Percentiles rank a stretch among this genome's conserved stretches.
phyloP scores from a whole-genome alignment of 2,888 invertebrate species.

The Cremastinae sp. region DNA sequence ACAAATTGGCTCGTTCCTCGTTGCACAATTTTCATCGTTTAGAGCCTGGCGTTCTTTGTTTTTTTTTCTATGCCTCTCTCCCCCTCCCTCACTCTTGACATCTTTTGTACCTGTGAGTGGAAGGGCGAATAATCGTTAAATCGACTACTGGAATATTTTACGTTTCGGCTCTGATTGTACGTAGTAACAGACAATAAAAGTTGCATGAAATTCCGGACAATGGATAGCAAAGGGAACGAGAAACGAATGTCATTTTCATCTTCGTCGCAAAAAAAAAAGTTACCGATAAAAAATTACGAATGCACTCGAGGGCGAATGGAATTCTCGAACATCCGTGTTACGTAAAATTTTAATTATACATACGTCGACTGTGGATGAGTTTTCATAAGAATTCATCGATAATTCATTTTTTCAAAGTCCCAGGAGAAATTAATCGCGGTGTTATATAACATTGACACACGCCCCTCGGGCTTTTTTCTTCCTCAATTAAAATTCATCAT shows the following conservation, averaged over 20 bases:
- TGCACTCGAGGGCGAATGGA: too few species aligned
- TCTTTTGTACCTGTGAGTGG: not conserved
- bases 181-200: too few species aligned
- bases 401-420: conserved; percentile 48
- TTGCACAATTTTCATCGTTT: conserved; percentile 39
- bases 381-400: conserved; percentile 48
- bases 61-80: not conserved
- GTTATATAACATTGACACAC: conserved; percentile 25
- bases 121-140: conserved; percentile 9
- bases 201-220: too few species aligned
- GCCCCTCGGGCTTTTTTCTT: conserved; percentile 17
- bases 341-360: conserved; percentile 2
- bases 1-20: conserved; percentile 46
- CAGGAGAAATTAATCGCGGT: conserved; percentile 54
- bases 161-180: not conserved
- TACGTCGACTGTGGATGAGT: conserved; percentile 6
- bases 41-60: not conserved
- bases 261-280: too few species aligned
- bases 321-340: not conserved
- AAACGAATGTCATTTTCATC: too few species aligned
- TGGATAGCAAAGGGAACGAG: too few species aligned
- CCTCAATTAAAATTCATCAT: conserved; percentile 44
- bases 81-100: too few species aligned
- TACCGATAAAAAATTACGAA: too few species aligned
- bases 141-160: not conserved